Evolutionary conservation across 2,113 vertebrate genomes (phyloP), one percentile per base, ranked within the genome.

Genomic region (Dermatemys mawii): DNA sequence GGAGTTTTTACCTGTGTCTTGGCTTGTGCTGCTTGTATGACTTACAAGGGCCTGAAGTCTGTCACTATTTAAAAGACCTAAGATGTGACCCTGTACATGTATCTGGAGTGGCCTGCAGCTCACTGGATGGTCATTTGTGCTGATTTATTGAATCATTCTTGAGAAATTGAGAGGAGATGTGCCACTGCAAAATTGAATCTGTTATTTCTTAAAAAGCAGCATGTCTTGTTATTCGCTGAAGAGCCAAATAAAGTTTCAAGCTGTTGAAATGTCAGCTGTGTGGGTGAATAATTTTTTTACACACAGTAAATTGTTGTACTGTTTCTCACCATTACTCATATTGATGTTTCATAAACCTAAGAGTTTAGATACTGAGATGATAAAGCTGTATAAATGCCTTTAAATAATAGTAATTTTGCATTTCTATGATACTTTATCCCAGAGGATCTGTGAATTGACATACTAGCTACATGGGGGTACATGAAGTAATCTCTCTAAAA

Each of bases 251-350:
- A 16, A 4, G 11, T 29, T 29, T 48, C 7, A 2, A 0, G 17
- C 1, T 32, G 24, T 21, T 3, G 5, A 0, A 9, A 0, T 7
- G 0, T 2, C 2, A 5, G 41, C 46, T 49, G 76, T 32, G 76
- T 19, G 29, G 26, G 3, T 6, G 29, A 3, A 2, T 1, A 5
- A 12, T 1, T n/a, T 6, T 9, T 44, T 75, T 6, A 5, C 8
- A 22, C 49, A 35, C 32, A 3, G 0, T 4, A 5, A 24, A 7
- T 41, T 2, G 29, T 11, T 11, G 2, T 6, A 70, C 7, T 70
- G n/a, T 75, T 57, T 76, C 63, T 55, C 24, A 21, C 7, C 63
- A 26, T 75, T 54, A 21, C 27, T 75, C 44, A 9, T 27, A 27
- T 27, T 11, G 21, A 14, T 16, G 46, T 11, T 17, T 3, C 8